Base-by-base conservation (phyloP, 2,113 vertebrate genomes). In the Calidris pygmaea region DNA sequence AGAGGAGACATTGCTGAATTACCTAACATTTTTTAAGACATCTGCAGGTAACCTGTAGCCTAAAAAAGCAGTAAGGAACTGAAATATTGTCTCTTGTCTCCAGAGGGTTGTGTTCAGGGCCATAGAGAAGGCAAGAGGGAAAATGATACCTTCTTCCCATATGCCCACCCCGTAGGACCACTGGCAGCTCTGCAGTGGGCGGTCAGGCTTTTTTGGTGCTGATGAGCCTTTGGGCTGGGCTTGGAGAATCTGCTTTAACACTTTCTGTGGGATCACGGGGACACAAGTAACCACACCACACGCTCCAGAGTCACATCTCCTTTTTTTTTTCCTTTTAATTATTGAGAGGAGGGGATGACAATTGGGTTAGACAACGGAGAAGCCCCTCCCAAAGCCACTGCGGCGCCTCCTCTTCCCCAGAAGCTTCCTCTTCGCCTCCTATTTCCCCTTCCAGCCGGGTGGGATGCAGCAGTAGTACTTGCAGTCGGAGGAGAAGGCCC, bases 401-500 rank as follows among this genome's bases (percentile, higher is more conserved):
- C 1, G 1, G 14, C 48, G 71, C 71, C 80, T 85, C 84, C 80
- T 93, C 71, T 85, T 95, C 71, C 45, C 15, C 71, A 32, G 13
- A 3, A 7, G 21, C 35, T 71, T 68, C 80, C 14, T 75, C 8
- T 59, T 27, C 8, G 3, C 66, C 74, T 52, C 50, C 47, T 89
- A 95, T 30, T 96, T 93, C 8, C 22, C 50, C 71, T 96, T 93
- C 80, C 52, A 71, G 71, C 6, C 1, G 0, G 16, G 30, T 0
- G 95, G 95, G 50, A 96, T 4, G 60, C 95, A 96, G 90, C 95
- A 96, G 50, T 39, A 78, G 55, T 16, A 19, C 75, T 91, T 82
- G 87, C 95, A 45, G 39, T 41, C 39, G 39, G 39, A 41, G 39
- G 39, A 41, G 39, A 41, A 41, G 39, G 39, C 39, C 39, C 39